These are phyloP conservation scores for Volucella zonaria DNA, from an alignment of 2,888 invertebrate species.

Conservation along the genomic window DNA sequence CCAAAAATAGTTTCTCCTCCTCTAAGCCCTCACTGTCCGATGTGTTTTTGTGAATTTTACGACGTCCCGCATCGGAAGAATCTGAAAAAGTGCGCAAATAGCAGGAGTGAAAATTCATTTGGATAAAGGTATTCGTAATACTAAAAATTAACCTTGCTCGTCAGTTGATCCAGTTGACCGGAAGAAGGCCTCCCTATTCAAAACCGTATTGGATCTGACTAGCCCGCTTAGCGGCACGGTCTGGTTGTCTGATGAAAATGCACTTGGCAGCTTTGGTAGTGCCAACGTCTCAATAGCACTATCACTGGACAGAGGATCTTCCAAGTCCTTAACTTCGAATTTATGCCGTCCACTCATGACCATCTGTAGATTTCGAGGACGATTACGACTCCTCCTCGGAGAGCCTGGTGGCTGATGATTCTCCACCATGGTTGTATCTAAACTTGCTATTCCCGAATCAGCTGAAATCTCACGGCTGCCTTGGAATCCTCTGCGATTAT, in stretches of 20 bases:
- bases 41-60: slow-evolving; percentile 71
- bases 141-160: slow-evolving; percentile 52
- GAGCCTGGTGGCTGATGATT: slow-evolving; percentile 77
- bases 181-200: slow-evolving; percentile 78
- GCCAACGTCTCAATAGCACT: slow-evolving; percentile 81
- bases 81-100: slow-evolving; percentile 44
- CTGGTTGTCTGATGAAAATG: slow-evolving; percentile 78
- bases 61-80: slow-evolving; percentile 34
- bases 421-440: slow-evolving; percentile 79
- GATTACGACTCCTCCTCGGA: slow-evolving; percentile 82
- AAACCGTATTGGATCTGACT: slow-evolving; percentile 81
- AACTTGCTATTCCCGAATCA: slow-evolving; percentile 82
- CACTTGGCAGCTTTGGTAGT: slow-evolving; percentile 81
- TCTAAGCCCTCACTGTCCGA: slow-evolving; percentile 84
- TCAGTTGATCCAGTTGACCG: slow-evolving; percentile 65
- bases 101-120: not conserved
- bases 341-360: slow-evolving; percentile 88
- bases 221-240: slow-evolving; percentile 80
- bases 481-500: slow-evolving; percentile 84
- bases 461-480: slow-evolving; percentile 82
- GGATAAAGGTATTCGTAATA: not conserved
- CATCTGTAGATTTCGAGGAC: slow-evolving; percentile 89
- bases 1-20: slow-evolving; percentile 87
- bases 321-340: slow-evolving; percentile 88
- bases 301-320: slow-evolving; percentile 83